A percentile compares a stretch with the other conserved stretches of the same genome.
These are phyloP conservation scores for Halocaridina rubra DNA, from an alignment of 2,888 invertebrate genomes.

Conservation along the genomic window DNA sequence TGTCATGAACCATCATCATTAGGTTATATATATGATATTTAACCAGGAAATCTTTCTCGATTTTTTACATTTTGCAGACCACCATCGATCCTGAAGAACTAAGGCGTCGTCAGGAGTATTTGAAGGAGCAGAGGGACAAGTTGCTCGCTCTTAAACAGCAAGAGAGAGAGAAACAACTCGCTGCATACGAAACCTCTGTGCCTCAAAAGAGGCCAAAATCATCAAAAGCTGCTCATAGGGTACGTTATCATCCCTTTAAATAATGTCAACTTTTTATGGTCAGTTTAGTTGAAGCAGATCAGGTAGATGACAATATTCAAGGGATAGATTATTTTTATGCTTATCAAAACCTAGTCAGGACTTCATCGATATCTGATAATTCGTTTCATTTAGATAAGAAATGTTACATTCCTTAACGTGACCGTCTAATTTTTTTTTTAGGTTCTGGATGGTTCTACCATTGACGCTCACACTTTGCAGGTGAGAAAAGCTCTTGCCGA, in stretches of 20 bases:
- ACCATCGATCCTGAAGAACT: slow-evolving; percentile 75
- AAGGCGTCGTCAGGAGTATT: slow-evolving; percentile 83
- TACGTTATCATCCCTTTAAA: no score
- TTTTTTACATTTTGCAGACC: no score
- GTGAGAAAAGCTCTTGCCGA: slow-evolving; percentile 86
- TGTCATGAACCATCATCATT: no score
- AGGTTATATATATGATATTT: not conserved
- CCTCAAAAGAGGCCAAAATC: slow-evolving; percentile 75
- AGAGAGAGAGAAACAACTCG: slow-evolving; percentile 83
- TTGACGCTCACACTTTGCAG: slow-evolving; percentile 75
- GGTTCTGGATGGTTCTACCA: slow-evolving; percentile 36
- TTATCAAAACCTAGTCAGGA: no score
- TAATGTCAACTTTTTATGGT: no score
- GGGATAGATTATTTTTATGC: no score
- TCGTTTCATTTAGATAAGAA: no score
- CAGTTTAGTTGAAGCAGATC: no score
- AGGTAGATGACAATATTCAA: no score
- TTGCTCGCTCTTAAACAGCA: slow-evolving; percentile 89
- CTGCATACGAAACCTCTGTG: slow-evolving; percentile 71
- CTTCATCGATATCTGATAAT: no score
- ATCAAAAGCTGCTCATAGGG: slow-evolving; percentile 66
- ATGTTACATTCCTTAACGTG: no score
- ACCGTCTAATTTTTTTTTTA: not conserved
- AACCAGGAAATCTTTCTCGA: not conserved
- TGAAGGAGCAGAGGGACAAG: slow-evolving; percentile 90